phyloP scores from a whole-genome alignment of 2,888 invertebrate genomes.

The Drosophila setosimentum region DNA sequence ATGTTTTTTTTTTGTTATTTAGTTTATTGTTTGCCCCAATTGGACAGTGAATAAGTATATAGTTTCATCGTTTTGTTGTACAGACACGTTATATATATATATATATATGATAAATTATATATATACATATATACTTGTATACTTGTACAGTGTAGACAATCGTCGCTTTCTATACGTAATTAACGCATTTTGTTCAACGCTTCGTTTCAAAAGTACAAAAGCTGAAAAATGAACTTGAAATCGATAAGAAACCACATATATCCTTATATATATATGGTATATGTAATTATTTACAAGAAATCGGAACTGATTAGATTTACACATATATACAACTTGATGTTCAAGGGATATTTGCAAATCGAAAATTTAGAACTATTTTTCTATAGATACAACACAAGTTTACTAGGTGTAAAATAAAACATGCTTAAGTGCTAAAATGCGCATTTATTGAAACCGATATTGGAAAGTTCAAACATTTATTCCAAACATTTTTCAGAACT shows the following conservation, averaged over 20 bases:
- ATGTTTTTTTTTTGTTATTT: conserved; percentile 67
- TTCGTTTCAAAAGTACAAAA: conserved; percentile 45
- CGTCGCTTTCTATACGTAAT: conserved; percentile 51
- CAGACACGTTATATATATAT: conserved; percentile 29
- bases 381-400: conserved; percentile 17
- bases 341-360: conserved; percentile 60
- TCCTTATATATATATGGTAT: neutral
- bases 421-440: conserved; percentile 22
- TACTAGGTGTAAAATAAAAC: conserved; percentile 23
- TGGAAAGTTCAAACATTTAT: conserved; percentile 30
- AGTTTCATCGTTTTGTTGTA: conserved; percentile 41
- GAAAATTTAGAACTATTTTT: conserved; percentile 43
- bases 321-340: conserved; percentile 49
- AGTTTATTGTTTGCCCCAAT: conserved; percentile 47
- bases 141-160: conserved; percentile 47
- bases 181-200: conserved; percentile 55
- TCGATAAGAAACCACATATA: conserved; percentile 17
- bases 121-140: conserved; percentile 31
- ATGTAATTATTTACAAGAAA: conserved; percentile 63
- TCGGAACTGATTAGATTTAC: conserved; percentile 72
- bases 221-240: conserved; percentile 25
- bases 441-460: conserved; percentile 40
- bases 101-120: conserved; percentile 11
- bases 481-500: conserved; percentile 43
- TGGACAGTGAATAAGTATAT: conserved; percentile 51